These are phyloP conservation scores for Mus caroli DNA, from an alignment of 2,797 vertebrate genomes.

Conservation along the genomic window DNA sequence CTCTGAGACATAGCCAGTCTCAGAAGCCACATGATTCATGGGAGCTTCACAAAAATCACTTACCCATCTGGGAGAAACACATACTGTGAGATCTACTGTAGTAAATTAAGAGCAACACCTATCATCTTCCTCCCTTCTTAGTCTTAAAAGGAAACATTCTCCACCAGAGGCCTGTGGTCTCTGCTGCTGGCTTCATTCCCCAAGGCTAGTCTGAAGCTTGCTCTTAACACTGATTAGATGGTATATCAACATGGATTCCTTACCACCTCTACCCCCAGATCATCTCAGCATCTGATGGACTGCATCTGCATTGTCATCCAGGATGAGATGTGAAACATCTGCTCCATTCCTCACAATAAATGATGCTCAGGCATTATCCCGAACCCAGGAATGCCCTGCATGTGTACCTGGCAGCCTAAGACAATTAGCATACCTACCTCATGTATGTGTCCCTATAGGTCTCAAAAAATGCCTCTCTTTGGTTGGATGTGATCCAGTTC, in stretches of 20 bases:
- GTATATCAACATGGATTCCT: background rate
- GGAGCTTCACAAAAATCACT: background rate
- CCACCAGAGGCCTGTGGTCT: background rate
- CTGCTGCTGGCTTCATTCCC: background rate
- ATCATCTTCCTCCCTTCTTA: background rate
- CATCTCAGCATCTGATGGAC: background rate
- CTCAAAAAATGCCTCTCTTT: conserved; percentile 94
- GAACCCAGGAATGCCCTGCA: background rate
- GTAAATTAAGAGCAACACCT: too few relatives aligned
- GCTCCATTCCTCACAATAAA: background rate
- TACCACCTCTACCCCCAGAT: too few relatives aligned
- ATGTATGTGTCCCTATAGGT: conserved; percentile 79
- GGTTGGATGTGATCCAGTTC: conserved; percentile 94
- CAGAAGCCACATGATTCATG: background rate
- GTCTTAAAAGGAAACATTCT: background rate
- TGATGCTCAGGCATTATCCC: background rate
- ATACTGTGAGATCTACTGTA: background rate
- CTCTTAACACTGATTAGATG: background rate
- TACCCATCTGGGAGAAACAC: background rate
- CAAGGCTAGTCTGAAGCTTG: background rate
- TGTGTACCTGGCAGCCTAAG: background rate
- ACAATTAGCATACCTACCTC: background rate
- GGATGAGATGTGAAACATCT: background rate
- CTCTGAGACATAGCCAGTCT: background rate
- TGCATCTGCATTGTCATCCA: background rate